These are phyloP conservation scores for Cyprinodon brontotheroides DNA, from an alignment of 2,113 vertebrate genomes.

Conservation along the genomic window DNA sequence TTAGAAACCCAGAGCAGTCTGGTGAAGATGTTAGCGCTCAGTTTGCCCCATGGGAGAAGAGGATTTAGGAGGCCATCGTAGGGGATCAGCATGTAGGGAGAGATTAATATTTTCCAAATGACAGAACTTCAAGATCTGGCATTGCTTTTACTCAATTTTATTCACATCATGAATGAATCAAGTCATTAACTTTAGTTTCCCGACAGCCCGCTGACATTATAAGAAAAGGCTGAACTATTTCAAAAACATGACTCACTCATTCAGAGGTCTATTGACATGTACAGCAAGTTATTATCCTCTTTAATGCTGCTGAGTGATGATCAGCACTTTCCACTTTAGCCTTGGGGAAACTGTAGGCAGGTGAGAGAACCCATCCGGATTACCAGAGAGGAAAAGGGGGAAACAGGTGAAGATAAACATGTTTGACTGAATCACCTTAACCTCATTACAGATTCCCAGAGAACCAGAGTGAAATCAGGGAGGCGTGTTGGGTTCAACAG, in stretches of 20 bases:
- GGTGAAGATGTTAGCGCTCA: slow-evolving; percentile 56
- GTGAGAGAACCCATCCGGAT: slow-evolving; percentile 33
- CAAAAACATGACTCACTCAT: slow-evolving; percentile 12
- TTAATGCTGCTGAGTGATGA: slow-evolving; percentile 35
- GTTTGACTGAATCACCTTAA: slow-evolving; percentile 42
- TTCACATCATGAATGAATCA: not conserved
- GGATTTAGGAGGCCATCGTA: slow-evolving; percentile 51
- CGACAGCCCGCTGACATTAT: not conserved
- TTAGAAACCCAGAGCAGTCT: slow-evolving; percentile 40
- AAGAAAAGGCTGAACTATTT: not conserved
- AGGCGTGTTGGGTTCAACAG: not conserved
- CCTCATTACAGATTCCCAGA: slow-evolving; percentile 24
- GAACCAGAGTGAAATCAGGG: slow-evolving; percentile 22
- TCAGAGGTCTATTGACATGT: not conserved
- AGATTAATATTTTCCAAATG: slow-evolving; percentile 42
- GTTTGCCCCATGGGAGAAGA: slow-evolving; percentile 11
- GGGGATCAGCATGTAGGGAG: slow-evolving; percentile 8
- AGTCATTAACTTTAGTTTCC: not conserved
- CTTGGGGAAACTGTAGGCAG: not conserved
- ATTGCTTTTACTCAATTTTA: not conserved
- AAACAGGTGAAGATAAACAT: slow-evolving; percentile 24
- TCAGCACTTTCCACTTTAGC: slow-evolving; percentile 33
- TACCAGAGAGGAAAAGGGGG: not conserved
- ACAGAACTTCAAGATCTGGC: not conserved
- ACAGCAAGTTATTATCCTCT: slow-evolving; percentile 32